These are phyloP conservation scores for Ciconia nigra DNA, from an alignment of 2,797 vertebrate species.

Conservation along the genomic window DNA sequence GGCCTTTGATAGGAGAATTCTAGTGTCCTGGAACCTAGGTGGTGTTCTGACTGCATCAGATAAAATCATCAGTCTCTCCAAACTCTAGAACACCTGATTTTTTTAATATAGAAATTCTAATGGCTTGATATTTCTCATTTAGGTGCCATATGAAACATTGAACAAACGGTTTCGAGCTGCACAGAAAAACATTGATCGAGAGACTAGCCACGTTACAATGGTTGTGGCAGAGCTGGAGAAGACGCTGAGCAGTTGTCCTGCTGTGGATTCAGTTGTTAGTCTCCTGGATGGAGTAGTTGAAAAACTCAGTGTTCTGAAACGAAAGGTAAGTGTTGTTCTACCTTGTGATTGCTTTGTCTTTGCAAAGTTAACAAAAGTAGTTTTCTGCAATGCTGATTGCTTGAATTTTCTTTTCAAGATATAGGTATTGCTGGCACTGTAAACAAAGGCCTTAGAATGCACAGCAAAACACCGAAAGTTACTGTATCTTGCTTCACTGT, in stretches of 20 bases:
- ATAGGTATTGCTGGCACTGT: not conserved
- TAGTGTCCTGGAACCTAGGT: not conserved
- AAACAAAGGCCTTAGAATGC: not conserved
- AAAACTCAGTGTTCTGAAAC: slow-evolving; percentile 95
- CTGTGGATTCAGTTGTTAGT: slow-evolving; percentile 96
- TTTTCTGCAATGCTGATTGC: not conserved
- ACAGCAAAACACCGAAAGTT: not conserved
- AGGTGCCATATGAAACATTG: slow-evolving; percentile 98
- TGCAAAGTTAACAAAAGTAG: not conserved
- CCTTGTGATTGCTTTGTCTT: not conserved
- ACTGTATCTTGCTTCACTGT: not conserved
- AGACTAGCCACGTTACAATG: slow-evolving; percentile 98
- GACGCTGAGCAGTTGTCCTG: slow-evolving; percentile 93
- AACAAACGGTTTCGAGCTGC: slow-evolving; percentile 98
- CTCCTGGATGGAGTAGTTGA: slow-evolving; percentile 96
- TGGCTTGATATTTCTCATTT: not conserved
- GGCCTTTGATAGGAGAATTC: not conserved
- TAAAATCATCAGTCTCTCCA: not conserved
- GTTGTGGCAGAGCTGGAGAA: slow-evolving; percentile 98
- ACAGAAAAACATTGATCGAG: slow-evolving; percentile 97
- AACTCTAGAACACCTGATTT: not conserved
- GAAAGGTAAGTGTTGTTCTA: slow-evolving; percentile 81
- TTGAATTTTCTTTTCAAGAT: not conserved
- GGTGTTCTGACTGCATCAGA: not conserved
- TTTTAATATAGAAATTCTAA: not conserved